phyloP scores from a whole-genome alignment of 2,888 invertebrate genomes.

The Lissonota sp. region DNA sequence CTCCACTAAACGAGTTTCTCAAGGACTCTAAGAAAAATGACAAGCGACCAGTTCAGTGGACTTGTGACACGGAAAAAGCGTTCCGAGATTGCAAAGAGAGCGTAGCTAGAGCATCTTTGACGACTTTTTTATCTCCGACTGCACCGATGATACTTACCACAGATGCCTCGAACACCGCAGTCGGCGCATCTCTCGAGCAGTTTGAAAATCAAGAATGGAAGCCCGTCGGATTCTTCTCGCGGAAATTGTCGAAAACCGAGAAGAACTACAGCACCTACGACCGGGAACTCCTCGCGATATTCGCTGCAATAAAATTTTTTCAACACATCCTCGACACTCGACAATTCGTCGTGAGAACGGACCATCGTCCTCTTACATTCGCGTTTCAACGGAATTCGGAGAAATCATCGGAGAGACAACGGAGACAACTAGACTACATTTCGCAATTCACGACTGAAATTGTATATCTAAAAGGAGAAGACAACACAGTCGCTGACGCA shows the following conservation, averaged over 20 bases:
- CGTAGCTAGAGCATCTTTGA: neutral
- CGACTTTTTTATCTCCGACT: neutral
- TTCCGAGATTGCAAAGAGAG: neutral
- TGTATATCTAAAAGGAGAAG: conserved; percentile 28
- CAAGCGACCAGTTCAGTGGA: neutral
- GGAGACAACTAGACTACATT: conserved; percentile 24
- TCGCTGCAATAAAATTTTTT: conserved; percentile 42
- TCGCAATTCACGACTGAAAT: conserved; percentile 52
- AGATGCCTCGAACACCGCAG: conserved; percentile 18
- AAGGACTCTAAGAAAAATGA: neutral
- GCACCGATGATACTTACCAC: conserved; percentile 6
- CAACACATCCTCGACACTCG: conserved; percentile 42
- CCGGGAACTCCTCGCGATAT: conserved; percentile 34
- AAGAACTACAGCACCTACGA: conserved; percentile 42
- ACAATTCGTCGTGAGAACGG: conserved; percentile 41
- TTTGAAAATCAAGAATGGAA: neutral
- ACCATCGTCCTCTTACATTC: conserved; percentile 35
- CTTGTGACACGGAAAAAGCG: neutral
- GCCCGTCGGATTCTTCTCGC: conserved; percentile 21
- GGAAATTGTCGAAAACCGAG: neutral
- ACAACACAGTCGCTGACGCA: conserved; percentile 53
- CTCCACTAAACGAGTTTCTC: neutral
- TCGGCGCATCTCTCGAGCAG: conserved; percentile 32
- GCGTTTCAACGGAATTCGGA: conserved; percentile 15
- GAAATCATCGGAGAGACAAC: conserved; percentile 36